Conservation (phyloP, 1,140 invertebrate species). For the Pogonus chalceus region DNA sequence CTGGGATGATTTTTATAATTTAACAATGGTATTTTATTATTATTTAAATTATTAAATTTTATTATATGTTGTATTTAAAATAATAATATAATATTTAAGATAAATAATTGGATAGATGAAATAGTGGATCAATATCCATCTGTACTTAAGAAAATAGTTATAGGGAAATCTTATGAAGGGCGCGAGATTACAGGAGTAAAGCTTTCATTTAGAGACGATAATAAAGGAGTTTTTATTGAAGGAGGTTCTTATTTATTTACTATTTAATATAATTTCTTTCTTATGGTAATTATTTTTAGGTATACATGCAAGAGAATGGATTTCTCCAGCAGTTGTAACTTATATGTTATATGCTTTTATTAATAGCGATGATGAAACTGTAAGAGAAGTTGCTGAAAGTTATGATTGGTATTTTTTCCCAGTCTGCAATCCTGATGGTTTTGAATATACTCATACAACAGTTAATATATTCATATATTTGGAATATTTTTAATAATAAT, state of each 20-base stretch:
- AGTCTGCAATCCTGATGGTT: conserved; percentile 68
- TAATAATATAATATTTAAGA: too few species aligned
- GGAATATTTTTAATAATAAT: conserved; percentile 43
- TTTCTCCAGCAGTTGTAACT: conserved; percentile 56
- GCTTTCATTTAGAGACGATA: conserved; percentile 36
- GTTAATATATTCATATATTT: conserved; percentile 34
- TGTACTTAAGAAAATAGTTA: conserved; percentile 39
- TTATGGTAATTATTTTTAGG: too few species aligned
- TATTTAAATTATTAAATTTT: too few species aligned
- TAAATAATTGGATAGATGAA: conserved; percentile 37
- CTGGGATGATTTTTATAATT: background rate
- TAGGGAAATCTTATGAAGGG: conserved; percentile 47
- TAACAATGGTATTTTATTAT: background rate
- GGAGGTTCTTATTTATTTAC: too few species aligned
- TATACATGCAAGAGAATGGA: conserved; percentile 69
- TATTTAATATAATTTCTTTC: too few species aligned
- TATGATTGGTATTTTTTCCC: conserved; percentile 64
- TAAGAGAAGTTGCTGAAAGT: conserved; percentile 41
- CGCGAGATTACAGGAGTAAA: conserved; percentile 51
- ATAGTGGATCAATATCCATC: conserved; percentile 37
- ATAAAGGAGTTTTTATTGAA: conserved; percentile 35
- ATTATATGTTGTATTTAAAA: too few species aligned
- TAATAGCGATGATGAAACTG: conserved; percentile 36
- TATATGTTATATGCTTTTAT: conserved; percentile 56
- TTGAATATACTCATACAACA: conserved; percentile 53